phyloP scores from a whole-genome alignment of 2,797 vertebrate species.

The Pseudochirops cupreus region DNA sequence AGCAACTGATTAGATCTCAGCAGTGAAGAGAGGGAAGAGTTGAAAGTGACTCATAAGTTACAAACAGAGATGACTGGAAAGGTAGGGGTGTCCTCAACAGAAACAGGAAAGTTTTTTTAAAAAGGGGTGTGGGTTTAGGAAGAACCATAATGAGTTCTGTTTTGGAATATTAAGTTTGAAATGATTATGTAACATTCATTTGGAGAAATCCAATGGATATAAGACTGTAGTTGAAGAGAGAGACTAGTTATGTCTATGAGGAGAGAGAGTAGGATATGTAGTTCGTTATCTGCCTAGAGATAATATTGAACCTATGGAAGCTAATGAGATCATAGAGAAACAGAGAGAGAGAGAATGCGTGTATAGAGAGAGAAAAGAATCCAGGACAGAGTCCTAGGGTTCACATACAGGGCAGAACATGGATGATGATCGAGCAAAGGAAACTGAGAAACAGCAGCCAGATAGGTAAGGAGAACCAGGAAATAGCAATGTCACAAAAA shows the following conservation, averaged over 20 bases:
- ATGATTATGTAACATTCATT: not conserved
- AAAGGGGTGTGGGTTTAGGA: not conserved
- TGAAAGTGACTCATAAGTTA: not conserved
- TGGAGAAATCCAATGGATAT: not conserved
- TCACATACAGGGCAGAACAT: not conserved
- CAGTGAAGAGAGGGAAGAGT: not conserved
- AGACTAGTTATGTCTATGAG: not conserved
- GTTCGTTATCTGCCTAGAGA: not conserved
- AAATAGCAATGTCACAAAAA: not conserved
- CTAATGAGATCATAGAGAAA: not conserved
- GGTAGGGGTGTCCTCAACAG: not conserved
- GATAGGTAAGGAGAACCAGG: not conserved
- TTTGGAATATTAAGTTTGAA: not conserved
- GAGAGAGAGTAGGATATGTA: not conserved
- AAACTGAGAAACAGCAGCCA: not conserved
- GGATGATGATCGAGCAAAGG: not conserved
- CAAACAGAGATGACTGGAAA: not conserved
- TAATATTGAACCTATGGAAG: not conserved
- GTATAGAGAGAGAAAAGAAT: not conserved
- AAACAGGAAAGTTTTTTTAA: not conserved
- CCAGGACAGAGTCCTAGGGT: not conserved
- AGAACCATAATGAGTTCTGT: not conserved
- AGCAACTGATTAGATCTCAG: not conserved
- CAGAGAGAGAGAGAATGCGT: not conserved
- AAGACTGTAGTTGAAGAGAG: not conserved